Evolutionary conservation across 2,888 invertebrate species (phyloP).

Genomic region (Rotaria macrura): DNA sequence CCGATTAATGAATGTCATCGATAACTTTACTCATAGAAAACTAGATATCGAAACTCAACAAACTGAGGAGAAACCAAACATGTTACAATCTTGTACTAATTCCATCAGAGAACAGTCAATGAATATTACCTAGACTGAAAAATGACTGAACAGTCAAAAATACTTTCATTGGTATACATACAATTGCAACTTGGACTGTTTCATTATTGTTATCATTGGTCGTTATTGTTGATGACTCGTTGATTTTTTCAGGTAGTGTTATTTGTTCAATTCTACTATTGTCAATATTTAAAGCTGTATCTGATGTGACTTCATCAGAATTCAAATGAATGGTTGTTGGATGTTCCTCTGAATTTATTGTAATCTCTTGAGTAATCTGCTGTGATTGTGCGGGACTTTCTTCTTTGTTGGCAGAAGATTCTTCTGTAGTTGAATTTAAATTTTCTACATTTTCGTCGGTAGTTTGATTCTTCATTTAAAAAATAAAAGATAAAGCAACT

Average conservation of each 20-base stretch:
- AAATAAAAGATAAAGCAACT: not conserved
- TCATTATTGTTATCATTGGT: not conserved
- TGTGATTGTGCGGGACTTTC: not conserved
- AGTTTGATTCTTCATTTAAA: not conserved
- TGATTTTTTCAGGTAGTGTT: not conserved
- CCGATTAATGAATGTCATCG: too few relatives aligned
- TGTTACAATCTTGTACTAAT: too few relatives aligned
- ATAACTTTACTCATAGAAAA: too few relatives aligned
- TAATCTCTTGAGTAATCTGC: not conserved
- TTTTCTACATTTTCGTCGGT: not conserved
- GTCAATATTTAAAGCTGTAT: not conserved
- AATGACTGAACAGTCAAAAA: too few relatives aligned
- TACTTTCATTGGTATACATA: not conserved
- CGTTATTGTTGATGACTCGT: not conserved
- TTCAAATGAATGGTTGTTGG: not conserved
- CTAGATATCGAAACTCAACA: too few relatives aligned
- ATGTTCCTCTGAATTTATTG: not conserved
- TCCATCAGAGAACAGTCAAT: too few relatives aligned
- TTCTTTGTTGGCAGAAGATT: not conserved
- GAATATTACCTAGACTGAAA: too few relatives aligned
- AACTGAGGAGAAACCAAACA: too few relatives aligned
- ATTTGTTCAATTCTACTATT: not conserved
- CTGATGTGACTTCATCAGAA: not conserved
- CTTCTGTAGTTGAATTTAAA: not conserved
- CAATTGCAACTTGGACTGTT: not conserved